Evolutionary conservation across 2,888 invertebrate genomes (phyloP).

Genomic region (Mythimna vitellina): DNA sequence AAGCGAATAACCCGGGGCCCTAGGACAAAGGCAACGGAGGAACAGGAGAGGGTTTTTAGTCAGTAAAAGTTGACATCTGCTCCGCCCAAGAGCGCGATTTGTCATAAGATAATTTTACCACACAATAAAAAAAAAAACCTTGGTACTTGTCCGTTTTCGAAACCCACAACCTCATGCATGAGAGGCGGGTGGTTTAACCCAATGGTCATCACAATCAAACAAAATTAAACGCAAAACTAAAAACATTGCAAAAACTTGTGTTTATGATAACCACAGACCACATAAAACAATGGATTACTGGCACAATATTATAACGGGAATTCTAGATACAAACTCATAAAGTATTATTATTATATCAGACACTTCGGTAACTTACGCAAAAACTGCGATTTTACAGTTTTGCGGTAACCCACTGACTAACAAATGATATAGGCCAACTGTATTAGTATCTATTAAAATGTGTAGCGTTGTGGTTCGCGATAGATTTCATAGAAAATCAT

Average conservation of each 20-base stretch:
- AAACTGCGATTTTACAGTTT: conserved; percentile 52
- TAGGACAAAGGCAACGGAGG: too few species aligned
- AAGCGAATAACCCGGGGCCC: too few species aligned
- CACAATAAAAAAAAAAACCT: too few species aligned
- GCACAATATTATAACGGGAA: conserved; percentile 50
- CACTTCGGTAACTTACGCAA: conserved; percentile 54
- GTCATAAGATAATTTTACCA: too few species aligned
- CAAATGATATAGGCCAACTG: conserved; percentile 56
- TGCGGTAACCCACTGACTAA: conserved; percentile 59
- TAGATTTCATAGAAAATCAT: conserved; percentile 61
- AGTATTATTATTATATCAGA: conserved; percentile 52
- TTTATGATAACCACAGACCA: conserved; percentile 49
- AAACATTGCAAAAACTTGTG: conserved; percentile 29
- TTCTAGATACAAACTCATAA: conserved; percentile 54
- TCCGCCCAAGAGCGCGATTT: too few species aligned
- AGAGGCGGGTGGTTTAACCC: too few species aligned
- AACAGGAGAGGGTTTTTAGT: too few species aligned
- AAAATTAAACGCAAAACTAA: conserved; percentile 7
- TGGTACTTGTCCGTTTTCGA: too few species aligned
- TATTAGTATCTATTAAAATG: conserved; percentile 58
- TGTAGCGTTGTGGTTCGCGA: conserved; percentile 48
- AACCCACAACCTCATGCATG: too few species aligned
- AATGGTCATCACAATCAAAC: too few species aligned
- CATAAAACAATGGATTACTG: conserved; percentile 44
- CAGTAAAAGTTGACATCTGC: too few species aligned